These are phyloP conservation scores for Eptesicus fuscus DNA, from an alignment of 2,113 vertebrate genomes.

Conservation along the genomic window DNA sequence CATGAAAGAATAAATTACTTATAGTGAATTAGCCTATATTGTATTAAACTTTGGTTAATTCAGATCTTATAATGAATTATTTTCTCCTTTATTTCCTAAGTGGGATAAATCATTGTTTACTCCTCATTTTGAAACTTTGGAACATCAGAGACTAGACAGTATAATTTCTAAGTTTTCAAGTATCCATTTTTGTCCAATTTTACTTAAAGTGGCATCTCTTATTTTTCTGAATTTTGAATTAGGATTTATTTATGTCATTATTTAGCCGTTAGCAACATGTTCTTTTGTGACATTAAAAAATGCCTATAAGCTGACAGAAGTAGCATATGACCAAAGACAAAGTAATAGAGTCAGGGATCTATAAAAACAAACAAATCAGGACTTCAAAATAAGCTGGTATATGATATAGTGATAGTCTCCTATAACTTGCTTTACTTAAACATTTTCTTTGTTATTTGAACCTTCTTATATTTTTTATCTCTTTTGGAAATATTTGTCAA, in stretches of 20 bases:
- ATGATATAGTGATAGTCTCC: background rate
- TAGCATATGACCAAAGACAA: background rate
- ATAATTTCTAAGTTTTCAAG: background rate
- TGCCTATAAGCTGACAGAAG: background rate
- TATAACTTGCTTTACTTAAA: background rate
- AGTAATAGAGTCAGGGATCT: background rate
- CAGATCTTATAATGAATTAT: background rate
- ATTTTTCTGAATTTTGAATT: background rate
- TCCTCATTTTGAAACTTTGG: background rate
- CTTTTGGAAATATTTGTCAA: background rate
- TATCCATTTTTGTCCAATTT: background rate
- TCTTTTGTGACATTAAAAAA: background rate
- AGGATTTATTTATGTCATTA: background rate
- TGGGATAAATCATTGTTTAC: background rate
- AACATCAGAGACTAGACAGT: background rate
- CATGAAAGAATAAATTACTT: background rate
- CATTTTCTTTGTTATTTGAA: background rate
- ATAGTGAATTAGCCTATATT: background rate
- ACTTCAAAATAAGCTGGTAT: background rate
- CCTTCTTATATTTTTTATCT: background rate
- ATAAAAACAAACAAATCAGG: background rate
- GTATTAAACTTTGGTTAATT: background rate
- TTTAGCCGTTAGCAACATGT: background rate
- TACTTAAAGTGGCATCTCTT: background rate
- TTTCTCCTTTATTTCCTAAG: background rate